Evolutionary conservation across 2,113 vertebrate genomes (phyloP).

Genomic region (Istiophorus platypterus): DNA sequence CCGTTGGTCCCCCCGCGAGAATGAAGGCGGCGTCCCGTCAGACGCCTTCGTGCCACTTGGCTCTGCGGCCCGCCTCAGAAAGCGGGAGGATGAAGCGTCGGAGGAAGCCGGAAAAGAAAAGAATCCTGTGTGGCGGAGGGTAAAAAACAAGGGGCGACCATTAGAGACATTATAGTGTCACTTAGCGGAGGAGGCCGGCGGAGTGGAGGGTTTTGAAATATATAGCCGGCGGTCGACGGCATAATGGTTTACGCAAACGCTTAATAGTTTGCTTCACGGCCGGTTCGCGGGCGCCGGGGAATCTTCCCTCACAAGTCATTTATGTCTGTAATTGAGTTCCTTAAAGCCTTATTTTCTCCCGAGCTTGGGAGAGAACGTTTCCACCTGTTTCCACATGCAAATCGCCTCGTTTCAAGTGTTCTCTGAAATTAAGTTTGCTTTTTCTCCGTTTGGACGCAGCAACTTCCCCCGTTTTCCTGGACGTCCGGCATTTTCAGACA

Average conservation of each 20-base stretch:
- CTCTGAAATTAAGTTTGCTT: constrained; percentile 26
- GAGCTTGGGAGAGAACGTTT: constrained; percentile 13
- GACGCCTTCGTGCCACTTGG: constrained; percentile 72
- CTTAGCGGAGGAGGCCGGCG: constrained; percentile 25
- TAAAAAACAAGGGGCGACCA: constrained; percentile 18
- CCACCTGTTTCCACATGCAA: constrained; percentile 30
- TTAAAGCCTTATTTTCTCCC: constrained; percentile 17
- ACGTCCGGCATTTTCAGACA: too few relatives aligned
- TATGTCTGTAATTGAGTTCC: constrained; percentile 7
- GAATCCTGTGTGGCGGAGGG: constrained; percentile 30
- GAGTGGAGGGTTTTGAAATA: constrained; percentile 39
- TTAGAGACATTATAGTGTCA: constrained; percentile 18
- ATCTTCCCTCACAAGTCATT: background rate
- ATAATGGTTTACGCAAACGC: background rate
- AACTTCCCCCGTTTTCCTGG: background rate
- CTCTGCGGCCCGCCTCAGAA: constrained; percentile 61
- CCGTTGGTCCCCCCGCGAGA: too few relatives aligned
- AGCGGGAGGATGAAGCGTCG: constrained; percentile 48
- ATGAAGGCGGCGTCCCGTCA: too few relatives aligned
- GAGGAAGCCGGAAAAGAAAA: constrained; percentile 35
- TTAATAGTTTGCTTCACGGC: constrained; percentile 9
- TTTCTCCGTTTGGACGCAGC: constrained; percentile 13
- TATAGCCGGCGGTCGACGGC: background rate
- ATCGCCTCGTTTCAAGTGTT: constrained; percentile 31
- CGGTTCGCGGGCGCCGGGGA: background rate